Evolutionary conservation across 2,113 vertebrate genomes (phyloP).

Genomic region (Mastomys natalensis): DNA sequence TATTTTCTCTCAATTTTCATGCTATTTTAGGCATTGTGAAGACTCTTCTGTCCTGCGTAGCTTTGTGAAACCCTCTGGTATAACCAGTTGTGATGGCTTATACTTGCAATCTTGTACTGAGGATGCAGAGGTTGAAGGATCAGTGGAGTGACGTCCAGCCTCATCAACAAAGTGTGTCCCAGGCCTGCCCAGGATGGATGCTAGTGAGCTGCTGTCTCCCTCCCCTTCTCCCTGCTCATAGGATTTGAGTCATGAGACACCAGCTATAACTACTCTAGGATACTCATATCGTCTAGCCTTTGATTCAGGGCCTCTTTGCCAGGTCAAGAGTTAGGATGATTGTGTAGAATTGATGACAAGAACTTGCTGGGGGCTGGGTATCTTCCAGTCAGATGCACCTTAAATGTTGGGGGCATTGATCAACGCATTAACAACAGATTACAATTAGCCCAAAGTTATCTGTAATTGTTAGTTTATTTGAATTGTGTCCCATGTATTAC

Average conservation of each 20-base stretch:
- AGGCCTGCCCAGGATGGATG: not conserved
- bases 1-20: not conserved
- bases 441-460: not conserved
- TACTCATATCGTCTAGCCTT: not conserved
- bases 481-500: not conserved
- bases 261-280: not conserved
- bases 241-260: not conserved
- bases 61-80: not conserved
- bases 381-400: not conserved
- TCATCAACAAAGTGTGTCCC: not conserved
- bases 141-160: not conserved
- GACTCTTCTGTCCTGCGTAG: not conserved
- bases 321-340: not conserved
- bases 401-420: not conserved
- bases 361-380: not conserved
- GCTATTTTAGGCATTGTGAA: constrained; percentile 6
- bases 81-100: not conserved
- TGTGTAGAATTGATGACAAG: not conserved
- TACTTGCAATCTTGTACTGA: not conserved
- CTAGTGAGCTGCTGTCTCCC: not conserved
- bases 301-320: not conserved
- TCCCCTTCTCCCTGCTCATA: not conserved
- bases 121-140: not conserved
- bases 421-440: not conserved
- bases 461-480: constrained; percentile 24